Conservation (phyloP, 2,888 invertebrate species). For the Dicyrtoma fusca region DNA sequence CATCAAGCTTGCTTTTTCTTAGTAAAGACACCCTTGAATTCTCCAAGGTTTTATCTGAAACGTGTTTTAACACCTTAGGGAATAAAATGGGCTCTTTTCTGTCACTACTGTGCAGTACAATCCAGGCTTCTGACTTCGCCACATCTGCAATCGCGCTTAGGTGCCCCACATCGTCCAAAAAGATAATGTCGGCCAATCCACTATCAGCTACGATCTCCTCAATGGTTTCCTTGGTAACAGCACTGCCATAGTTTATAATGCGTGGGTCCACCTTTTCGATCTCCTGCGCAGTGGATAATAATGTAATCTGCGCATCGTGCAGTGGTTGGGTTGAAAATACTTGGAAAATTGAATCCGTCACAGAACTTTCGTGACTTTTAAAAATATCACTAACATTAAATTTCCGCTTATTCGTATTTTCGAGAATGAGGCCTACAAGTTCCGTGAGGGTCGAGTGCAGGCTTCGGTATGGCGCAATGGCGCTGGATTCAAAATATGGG, state of each 20-base stretch:
- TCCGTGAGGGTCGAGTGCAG: not conserved
- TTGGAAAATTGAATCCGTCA: not conserved
- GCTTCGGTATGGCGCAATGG: not conserved
- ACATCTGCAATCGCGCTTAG: not conserved
- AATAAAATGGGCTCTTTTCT: not conserved
- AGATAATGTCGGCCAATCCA: not conserved
- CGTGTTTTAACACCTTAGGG: not conserved
- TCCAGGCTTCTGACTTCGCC: not conserved
- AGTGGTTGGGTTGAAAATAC: not conserved
- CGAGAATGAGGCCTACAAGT: constrained; percentile 55
- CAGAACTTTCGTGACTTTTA: not conserved
- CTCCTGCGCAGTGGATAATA: not conserved
- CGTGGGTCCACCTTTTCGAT: constrained; percentile 8
- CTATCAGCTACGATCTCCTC: not conserved
- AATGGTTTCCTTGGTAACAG: not conserved
- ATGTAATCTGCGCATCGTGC: not conserved
- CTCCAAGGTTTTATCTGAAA: not conserved
- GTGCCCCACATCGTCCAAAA: not conserved
- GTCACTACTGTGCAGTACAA: not conserved
- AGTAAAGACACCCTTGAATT: not conserved
- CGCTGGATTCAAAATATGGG: constrained; percentile 11
- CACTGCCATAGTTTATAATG: not conserved
- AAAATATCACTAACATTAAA: constrained; percentile 57
- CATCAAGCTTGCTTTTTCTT: not conserved
- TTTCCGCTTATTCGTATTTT: constrained; percentile 58